Percentiles rank a stretch among this genome's conserved stretches.
Conservation (phyloP, 2,888 invertebrate genomes). For the Drosophila fungiperda region DNA sequence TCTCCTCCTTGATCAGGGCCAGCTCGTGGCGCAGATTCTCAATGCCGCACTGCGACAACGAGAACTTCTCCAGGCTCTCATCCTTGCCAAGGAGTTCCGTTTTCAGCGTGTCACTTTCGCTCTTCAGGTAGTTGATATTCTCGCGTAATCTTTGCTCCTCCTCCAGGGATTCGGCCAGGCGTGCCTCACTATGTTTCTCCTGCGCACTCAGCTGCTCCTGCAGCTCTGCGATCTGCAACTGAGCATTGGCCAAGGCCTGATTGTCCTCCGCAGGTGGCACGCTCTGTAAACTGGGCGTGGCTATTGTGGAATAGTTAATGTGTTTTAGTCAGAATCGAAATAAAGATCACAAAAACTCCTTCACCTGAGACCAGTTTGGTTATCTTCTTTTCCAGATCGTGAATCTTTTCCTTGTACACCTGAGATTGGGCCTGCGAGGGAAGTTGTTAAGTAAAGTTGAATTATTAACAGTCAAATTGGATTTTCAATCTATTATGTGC, state of each 20-base stretch:
- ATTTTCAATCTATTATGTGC: constrained; percentile 6
- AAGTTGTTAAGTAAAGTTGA: constrained; percentile 12
- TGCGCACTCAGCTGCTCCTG: constrained; percentile 55
- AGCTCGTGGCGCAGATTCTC: constrained; percentile 79
- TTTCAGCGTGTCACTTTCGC: constrained; percentile 77
- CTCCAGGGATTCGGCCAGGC: constrained; percentile 62
- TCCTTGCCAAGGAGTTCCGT: constrained; percentile 79
- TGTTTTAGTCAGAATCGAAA: not conserved
- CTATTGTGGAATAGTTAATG: constrained; percentile 33
- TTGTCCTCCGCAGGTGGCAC: constrained; percentile 40
- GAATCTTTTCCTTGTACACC: constrained; percentile 84
- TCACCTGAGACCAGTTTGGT: constrained; percentile 74
- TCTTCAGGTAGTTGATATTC: constrained; percentile 74
- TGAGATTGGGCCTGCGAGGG: constrained; percentile 82
- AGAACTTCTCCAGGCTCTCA: constrained; percentile 83
- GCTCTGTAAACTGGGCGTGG: constrained; percentile 69
- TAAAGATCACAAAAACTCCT: not conserved
- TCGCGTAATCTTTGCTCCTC: constrained; percentile 73
- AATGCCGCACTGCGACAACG: constrained; percentile 76
- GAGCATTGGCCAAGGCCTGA: constrained; percentile 48
- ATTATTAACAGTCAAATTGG: not conserved
- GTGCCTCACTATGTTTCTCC: constrained; percentile 50
- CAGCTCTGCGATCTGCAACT: constrained; percentile 52
- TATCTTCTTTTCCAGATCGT: constrained; percentile 82
- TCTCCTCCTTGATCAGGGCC: constrained; percentile 73